Base-by-base conservation (phyloP, 2,797 vertebrate species). In the Delichon dasypus region DNA sequence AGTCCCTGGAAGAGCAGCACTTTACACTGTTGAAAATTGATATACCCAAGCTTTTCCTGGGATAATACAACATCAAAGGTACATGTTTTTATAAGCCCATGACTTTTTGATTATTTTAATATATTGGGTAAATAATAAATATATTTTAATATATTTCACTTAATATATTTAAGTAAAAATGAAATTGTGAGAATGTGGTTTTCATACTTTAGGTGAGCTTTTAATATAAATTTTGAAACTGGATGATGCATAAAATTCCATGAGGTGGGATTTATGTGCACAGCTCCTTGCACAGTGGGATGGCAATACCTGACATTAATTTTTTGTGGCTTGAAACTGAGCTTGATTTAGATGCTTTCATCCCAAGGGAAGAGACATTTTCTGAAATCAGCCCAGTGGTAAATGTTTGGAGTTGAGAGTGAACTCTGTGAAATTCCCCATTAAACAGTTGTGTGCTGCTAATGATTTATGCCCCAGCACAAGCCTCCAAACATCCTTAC, bases 321-420 rank as follows among this genome's bases (percentile, higher is more conserved):
- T 96, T 83, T 34, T 64, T 93, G 87, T 89, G 94, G 16, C 85
- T 70, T 40, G 73, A 70, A 88, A 65, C 58, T 2, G 1, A 90
- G 51, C 40, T 75, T 93, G 93, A 95, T 97, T 95, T 96, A 95
- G 91, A 38, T 92, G 89, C 85, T 92, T 81, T 64, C 55, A 66
- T 91, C 66, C 38, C 73, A 55, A 62, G 87, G 91, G 95, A 91
- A 90, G 60, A 81, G 82, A 30, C 42, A 12, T 83, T 94, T 93
- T 72, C 38, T 81, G 40, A 75, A 89, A 92, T 62, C 93, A 74
- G 54, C 11, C 1, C 17, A 7, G 81, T 66, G 42, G 89, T 77
- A 94, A 93, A 85, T 65, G 84, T 93, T 89, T 80, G 88, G 93
- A 87, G 90, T 72, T 80, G 57, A 62, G 93, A 90, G 72, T 44